Evolutionary conservation across 2,113 vertebrate genomes (phyloP).

Genomic region (Deroptyus accipitrinus): DNA sequence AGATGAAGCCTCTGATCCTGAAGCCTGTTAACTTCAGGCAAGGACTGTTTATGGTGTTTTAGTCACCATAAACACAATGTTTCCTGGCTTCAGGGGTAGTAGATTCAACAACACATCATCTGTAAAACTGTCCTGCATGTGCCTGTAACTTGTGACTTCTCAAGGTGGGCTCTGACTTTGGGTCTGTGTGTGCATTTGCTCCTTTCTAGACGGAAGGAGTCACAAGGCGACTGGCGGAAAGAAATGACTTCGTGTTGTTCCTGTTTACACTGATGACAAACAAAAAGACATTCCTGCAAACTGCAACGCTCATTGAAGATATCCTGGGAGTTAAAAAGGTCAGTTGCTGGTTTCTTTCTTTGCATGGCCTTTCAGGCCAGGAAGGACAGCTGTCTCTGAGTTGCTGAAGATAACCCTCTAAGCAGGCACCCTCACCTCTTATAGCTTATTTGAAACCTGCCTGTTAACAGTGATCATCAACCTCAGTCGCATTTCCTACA

Average conservation of each 20-base stretch:
- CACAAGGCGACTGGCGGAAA: constrained; percentile 89
- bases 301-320: constrained; percentile 94
- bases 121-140: background rate
- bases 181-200: background rate
- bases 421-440: background rate
- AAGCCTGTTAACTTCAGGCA: background rate
- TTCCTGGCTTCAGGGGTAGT: background rate
- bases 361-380: background rate
- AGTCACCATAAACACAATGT: background rate
- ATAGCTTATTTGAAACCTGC: background rate
- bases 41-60: background rate
- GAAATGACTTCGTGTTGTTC: constrained; percentile 93
- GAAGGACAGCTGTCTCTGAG: background rate
- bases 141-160: background rate
- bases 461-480: background rate
- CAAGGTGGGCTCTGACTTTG: background rate
- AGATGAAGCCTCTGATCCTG: background rate
- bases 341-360: background rate
- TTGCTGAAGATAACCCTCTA: background rate
- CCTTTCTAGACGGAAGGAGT: constrained; percentile 86
- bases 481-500: background rate
- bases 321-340: constrained; percentile 97
- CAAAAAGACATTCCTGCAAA: constrained; percentile 95
- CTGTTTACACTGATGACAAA: constrained; percentile 95
- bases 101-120: background rate